Base-by-base conservation (phyloP, 2,113 vertebrate genomes). In the Percopsis transmontana region DNA sequence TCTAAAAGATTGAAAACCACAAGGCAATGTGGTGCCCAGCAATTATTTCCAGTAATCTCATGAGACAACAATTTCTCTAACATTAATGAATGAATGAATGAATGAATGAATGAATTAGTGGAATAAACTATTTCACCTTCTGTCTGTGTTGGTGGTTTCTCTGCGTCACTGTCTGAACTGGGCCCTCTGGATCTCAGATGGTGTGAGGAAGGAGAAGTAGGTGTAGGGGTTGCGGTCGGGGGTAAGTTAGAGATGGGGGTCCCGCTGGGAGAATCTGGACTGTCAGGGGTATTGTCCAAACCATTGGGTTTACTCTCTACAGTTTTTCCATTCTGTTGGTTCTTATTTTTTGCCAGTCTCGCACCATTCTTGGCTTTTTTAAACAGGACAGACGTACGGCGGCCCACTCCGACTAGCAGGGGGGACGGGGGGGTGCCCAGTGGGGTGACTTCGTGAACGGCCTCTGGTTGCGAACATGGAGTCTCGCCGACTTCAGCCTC, bases 301-400 rank as follows among this genome's bases (percentile, higher is more conserved):
- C 70, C 86, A n/a, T 89, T 91, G 67, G 73, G 79, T 1, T 66
- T 83, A 54, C 64, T 67, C 8, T 86, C 85, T 9, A 90, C 74
- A 0, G 88, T 88, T 79, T 93, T 93, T n/a, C 92, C 88, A 0
- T 95, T 94, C 66, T 94, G 92, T 77, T 92, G 79, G 0, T 92
- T 91, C 54, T 93, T 91, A 58, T 78, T 91, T 60, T 92, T 93
- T 4, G 85, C 91, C 59, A 90, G 74, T 63, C 96, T 91, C 18
- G 91, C 86, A 2, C 96, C 96, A 0, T 98, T 98, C 89, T 95
- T 97, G 33, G 95, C 95, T 80, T 98, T 99, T 86, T 92, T 97
- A 71, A 98, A 97, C 48, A 97, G 91, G 53, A 98, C 85, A 1
- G 96, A 96, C 0, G 96, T 97, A 52, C 95, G 93, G 2, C 95